Base-by-base conservation (phyloP, 2,888 invertebrate species). In the Netelia fuscicornis region DNA sequence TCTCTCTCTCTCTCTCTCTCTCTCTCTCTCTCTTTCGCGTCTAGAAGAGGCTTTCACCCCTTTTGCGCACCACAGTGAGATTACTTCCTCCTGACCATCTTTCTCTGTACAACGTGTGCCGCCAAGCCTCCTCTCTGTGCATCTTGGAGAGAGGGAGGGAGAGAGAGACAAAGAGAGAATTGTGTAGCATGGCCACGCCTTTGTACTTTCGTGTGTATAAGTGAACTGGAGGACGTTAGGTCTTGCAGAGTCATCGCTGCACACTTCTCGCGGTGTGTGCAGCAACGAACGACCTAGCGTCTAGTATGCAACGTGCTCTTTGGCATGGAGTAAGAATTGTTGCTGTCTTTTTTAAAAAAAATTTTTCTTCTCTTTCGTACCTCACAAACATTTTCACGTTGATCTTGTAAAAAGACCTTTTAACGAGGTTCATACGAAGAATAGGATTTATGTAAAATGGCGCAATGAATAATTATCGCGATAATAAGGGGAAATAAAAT, bases 171-270 rank as follows among this genome's bases (percentile, higher is more conserved):
- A 13, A 62, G 13, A 25, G 30, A 42, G 70, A 70, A 62, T 60
- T 56, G 67, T 75, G 60, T 64, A 54, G 64, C 70, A 20, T 25
- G 52, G 91, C 92, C 92, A 92, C 92, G 91, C 92, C 92, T 92
- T 86, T 85, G 86, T 86, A 87, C 86, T 85, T 88, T 64, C 81
- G 70, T 81, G 68, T 81, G 81, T 81, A 65, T 60, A 84, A 84
- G 84, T 84, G 78, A 77, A 78, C 62, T 74, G 70, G 23, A 70
- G 77, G 70, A 44, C 65, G 77, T 54, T 56, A 81, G 72, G 56
- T 62, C 64, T 54, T 68, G 67, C 56, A 62, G 68, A 74, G 80
- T 58, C 54, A 42, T 54, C 17, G 17, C 48, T 60, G 75, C 76
- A 72, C 52, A 70, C 58, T 77, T 54, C 17, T 3, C 58, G 2